Base-by-base conservation (phyloP, 2,797 vertebrate species). In the Ptychadena robeensis region DNA sequence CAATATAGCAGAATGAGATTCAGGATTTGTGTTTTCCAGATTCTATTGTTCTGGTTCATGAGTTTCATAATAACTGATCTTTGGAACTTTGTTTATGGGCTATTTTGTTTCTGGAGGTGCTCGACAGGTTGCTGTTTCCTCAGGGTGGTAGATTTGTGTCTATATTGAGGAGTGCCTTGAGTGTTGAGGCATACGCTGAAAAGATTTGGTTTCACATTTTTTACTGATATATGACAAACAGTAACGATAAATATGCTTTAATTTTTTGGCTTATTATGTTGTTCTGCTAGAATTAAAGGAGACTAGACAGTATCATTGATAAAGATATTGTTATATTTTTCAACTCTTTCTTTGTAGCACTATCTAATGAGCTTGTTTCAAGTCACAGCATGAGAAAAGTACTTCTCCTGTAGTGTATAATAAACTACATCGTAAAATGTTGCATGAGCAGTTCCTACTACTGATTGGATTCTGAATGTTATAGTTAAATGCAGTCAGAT, bases 311-410 rank as follows among this genome's bases (percentile, higher is more conserved):
- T 48, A 22, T 77, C 15, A 0, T 72, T 76, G 59, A 73, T 77
- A 64, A 82, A 53, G 18, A 44, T 80, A 11, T 27, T 81, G 80
- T 28, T 77, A 61, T 34, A 48, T 48, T 3, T 64, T 78, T 3
- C 28, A 28, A 68, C 2, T 88, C 82, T 86, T 5, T 53, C 18
- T 86, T 71, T 34, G 28, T 82, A 75, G 59, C 30, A 25, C 15
- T 81, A 15, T 14, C 11, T 79, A n/a, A 22, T 77, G 69, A 88
- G 27, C 66, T 83, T 86, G 15, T 87, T 87, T 79, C 35, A 70
- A 85, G 79, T 71, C 37, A 78, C n/a, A 86, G 64, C 30, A 87
- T 0, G 71, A 86, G 10, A 31, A 37, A 79, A 78, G 0, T 64
- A 5, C 70, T 87, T 85, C 27, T 35, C 68, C n/a, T 28, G 73